Evolutionary conservation across 1,140 invertebrate species (phyloP), one percentile per base, ranked within the genome.

Genomic region (Drosophila sechellia): DNA sequence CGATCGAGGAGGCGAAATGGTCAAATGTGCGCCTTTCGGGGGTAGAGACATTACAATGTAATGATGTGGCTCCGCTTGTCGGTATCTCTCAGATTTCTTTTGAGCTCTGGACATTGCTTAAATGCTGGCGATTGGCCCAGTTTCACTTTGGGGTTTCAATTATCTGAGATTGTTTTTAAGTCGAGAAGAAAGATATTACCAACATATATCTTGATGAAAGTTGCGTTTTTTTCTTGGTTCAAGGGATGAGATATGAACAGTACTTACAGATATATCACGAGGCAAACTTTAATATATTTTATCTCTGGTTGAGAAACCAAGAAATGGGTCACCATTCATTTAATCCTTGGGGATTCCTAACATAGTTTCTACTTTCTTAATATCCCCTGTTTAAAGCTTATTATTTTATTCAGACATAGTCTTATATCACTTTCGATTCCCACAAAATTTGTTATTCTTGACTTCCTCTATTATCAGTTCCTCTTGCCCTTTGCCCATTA

Each of bases 61-160:
- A 81, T 87, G 79, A 86, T 87, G 61, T 71, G 74, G 70, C 53
- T 74, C 50, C 68, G 40, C 61, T 39, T 20, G 66, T 39, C 66
- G 66, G 64, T 13, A 13, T 40, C 15, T 57, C 25, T 10, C 25
- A 70, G 64, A 70, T 70, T 70, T 70, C 64, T 53, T 70, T 70
- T 70, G 64, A 69, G 64, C 50, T 55, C 68, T 66, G 64, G 63
- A 65, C 59, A 68, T 37, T 64, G 59, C 59, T 37, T 66, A 53
- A 69, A 69, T 46, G 65, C 66, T 46, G 42, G 31, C 61, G n/a
- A 12, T 56, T 56, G 66, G 66, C 66, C 66, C 52, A 69, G 66
- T 70, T 70, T 70, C 50, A 48, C 64, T 56, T 69, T 70, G 35
- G 66, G 42, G 64, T 49, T 70, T 70, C 66, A 70, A 70, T 70